phyloP scores from a whole-genome alignment of 2,888 invertebrate genomes.

The Drosophila engyochracea region DNA sequence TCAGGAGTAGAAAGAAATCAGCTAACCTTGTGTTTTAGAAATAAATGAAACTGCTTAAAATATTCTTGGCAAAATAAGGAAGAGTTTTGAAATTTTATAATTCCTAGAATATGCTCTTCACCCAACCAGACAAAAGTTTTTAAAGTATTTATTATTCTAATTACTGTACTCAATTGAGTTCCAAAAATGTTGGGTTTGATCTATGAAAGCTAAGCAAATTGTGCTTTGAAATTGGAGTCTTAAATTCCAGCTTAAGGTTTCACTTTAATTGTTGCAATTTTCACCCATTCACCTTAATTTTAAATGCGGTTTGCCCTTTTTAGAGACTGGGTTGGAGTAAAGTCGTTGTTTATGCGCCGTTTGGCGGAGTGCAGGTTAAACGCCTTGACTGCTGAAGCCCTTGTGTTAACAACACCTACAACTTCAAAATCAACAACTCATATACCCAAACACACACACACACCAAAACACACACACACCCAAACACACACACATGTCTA shows the following conservation, averaged over 20 bases:
- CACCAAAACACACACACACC: constrained; percentile 26
- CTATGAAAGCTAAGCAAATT: not conserved
- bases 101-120: not conserved
- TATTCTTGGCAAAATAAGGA: not conserved
- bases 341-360: constrained; percentile 47
- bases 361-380: constrained; percentile 53
- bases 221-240: not conserved
- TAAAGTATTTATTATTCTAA: not conserved
- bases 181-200: not conserved
- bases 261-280: constrained; percentile 57
- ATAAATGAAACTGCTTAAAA: not conserved
- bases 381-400: constrained; percentile 48
- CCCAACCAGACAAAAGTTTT: too few relatives aligned
- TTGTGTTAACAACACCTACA: constrained; percentile 47
- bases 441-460: constrained; percentile 20
- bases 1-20: not conserved
- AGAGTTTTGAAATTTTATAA: rapidly evolving
- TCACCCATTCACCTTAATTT: constrained; percentile 11
- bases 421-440: constrained; percentile 12
- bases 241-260: constrained; percentile 18
- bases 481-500: constrained; percentile 36
- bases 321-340: not conserved
- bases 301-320: not conserved
- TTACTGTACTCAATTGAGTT: not conserved
- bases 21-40: not conserved